These are phyloP conservation scores for Sacculina carcini DNA, from an alignment of 2,888 invertebrate genomes.

Conservation along the genomic window DNA sequence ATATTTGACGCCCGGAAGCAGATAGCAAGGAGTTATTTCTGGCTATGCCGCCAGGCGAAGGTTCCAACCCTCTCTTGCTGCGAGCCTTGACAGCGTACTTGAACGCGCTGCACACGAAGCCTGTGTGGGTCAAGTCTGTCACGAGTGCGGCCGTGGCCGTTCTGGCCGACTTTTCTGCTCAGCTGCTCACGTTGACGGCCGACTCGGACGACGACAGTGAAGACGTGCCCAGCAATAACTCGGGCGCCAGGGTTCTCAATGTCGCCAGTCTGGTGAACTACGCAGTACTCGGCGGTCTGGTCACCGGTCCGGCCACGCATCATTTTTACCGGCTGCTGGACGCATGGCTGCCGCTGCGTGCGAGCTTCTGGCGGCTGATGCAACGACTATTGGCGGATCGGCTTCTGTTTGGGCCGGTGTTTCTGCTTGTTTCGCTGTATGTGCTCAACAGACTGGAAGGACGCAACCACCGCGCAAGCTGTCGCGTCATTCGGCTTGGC, in stretches of 20 bases:
- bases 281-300: slow-evolving; percentile 2
- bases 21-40: too few species aligned
- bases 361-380: slow-evolving; percentile 2
- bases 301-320: slow-evolving; percentile 9
- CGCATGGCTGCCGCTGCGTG: not conserved
- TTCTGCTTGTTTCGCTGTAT: slow-evolving; percentile 8
- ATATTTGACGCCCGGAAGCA: too few species aligned
- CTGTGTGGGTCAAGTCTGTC: not conserved
- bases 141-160: not conserved
- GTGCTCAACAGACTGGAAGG: slow-evolving; percentile 8
- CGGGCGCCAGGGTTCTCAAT: too few species aligned
- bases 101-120: not conserved
- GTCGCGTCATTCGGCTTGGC: not conserved
- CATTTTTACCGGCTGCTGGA: slow-evolving; percentile 10
- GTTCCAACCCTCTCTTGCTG: not conserved
- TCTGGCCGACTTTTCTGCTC: not conserved
- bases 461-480: not conserved
- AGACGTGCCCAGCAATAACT: too few species aligned
- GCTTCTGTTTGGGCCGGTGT: slow-evolving; percentile 8
- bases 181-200: too few species aligned
- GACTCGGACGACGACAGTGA: too few species aligned
- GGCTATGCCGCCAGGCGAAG: too few species aligned
- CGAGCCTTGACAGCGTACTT: not conserved
- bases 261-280: not conserved
- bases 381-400: slow-evolving; percentile 8